phyloP scores from a whole-genome alignment of 2,113 vertebrate genomes.

The Ctenodactylus gundi region DNA sequence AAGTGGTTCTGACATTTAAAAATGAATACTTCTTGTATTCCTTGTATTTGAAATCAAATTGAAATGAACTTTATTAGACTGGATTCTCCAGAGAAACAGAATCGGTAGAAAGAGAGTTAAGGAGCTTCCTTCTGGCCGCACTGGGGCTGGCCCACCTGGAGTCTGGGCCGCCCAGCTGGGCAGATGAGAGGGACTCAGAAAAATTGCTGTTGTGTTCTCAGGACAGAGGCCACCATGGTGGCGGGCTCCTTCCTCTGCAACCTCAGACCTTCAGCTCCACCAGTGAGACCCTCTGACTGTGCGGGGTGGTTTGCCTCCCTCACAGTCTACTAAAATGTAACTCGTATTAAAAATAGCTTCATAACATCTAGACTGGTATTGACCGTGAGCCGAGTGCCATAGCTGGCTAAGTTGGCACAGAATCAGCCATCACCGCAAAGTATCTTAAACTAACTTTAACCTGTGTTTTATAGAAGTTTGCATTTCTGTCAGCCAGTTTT shows the following conservation, averaged over 20 bases:
- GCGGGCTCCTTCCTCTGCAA: neutral
- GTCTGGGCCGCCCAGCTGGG: neutral
- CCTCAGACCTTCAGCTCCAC: neutral
- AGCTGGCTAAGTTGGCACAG: neutral
- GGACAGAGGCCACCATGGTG: neutral
- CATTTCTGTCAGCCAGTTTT: neutral
- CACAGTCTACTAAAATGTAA: neutral
- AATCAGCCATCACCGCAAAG: neutral
- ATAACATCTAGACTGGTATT: neutral
- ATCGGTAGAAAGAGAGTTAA: too few relatives aligned
- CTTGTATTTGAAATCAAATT: conserved; percentile 31
- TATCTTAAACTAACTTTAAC: conserved; percentile 6
- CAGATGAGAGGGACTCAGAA: neutral
- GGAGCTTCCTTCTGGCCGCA: too few relatives aligned
- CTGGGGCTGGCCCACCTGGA: conserved; percentile 2
- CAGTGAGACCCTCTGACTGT: neutral
- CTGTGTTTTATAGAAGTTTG: conserved; percentile 1
- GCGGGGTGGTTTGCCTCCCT: neutral
- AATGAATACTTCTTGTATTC: neutral
- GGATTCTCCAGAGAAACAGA: neutral
- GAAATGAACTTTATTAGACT: conserved; percentile 10
- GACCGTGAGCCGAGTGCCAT: neutral
- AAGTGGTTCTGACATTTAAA: conserved; percentile 75
- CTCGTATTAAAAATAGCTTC: neutral
- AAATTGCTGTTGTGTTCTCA: neutral